These are phyloP conservation scores for Strix uralensis DNA, from an alignment of 2,113 vertebrate genomes.

Conservation along the genomic window DNA sequence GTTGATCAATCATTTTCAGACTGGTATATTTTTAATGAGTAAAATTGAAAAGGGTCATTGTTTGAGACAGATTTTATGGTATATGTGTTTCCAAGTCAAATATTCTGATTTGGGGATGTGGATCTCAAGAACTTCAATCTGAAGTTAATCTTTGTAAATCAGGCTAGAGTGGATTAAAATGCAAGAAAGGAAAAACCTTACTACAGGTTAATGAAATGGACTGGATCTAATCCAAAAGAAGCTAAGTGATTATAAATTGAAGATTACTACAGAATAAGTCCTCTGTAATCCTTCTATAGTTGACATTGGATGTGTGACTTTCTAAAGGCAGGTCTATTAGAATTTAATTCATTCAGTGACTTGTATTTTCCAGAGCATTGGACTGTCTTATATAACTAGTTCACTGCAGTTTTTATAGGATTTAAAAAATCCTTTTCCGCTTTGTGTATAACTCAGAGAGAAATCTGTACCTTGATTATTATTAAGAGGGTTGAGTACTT, in stretches of 20 bases:
- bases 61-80: neutral
- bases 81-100: neutral
- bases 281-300: conserved; percentile 58
- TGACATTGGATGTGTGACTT: conserved; percentile 64
- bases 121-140: conserved; percentile 52
- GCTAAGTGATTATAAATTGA: conserved; percentile 65
- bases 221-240: conserved; percentile 71
- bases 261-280: conserved; percentile 68
- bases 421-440: conserved; percentile 33
- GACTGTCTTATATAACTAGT: conserved; percentile 46
- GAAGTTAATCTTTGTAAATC: conserved; percentile 69
- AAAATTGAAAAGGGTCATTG: neutral
- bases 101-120: conserved; percentile 11
- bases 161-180: conserved; percentile 65
- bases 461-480: neutral
- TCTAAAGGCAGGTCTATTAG: conserved; percentile 44
- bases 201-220: conserved; percentile 71
- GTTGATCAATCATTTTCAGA: neutral
- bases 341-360: conserved; percentile 50
- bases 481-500: neutral
- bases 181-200: conserved; percentile 58
- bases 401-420: neutral
- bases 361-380: conserved; percentile 24
- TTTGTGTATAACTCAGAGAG: neutral
- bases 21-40: neutral